Evolutionary conservation across 1,140 invertebrate genomes (phyloP), one percentile per base, ranked within the genome.

Genomic region (Chironomus tepperi): DNA sequence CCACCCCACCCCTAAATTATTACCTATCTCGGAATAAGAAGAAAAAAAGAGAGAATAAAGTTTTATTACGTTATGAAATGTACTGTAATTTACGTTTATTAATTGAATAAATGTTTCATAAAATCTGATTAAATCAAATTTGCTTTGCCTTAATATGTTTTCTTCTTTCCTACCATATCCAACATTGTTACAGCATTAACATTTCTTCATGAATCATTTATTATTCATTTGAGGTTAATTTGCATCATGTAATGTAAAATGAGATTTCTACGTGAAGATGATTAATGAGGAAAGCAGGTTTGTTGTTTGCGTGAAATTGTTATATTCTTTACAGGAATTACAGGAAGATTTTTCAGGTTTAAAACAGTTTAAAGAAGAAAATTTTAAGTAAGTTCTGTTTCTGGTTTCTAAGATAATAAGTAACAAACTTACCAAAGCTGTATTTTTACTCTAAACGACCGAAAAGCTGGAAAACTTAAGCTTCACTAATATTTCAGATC

Each of bases 51-150:
- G n/a, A 57, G 12, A n/a, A 57, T n/a, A 57, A 57, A 57, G 47
- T 57, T 57, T 57, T 57, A 57, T 57, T 57, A 57, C 47, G 47
- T 57, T 57, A 15, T 57, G 47, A 57, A 57, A 57, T 57, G 47
- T 57, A 57, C 47, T 57, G 47, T 57, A 57, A 57, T 57, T 57
- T 57, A n/a, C 12, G 47, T 57, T 57, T 57, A 57, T 57, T 57
- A 57, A 57, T 57, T 57, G 12, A 57, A 57, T 57, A 57, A 57
- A 57, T 57, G 47, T 57, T 57, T 57, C 47, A 57, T 57, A 57
- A 57, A 57, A 57, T 57, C 47, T 57, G 47, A 57, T 57, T 57
- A 57, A n/a, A 57, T 57, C 47, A 57, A 57, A 57, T 57, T 57
- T 12, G 12, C 12, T 57, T 15, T 57, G 12, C 47, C 12, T 57